Percentiles rank a stretch among this genome's conserved stretches.
phyloP scores from a whole-genome alignment of 37 sponge, comb jelly and placozoan species.

The Beroe forskalii region DNA sequence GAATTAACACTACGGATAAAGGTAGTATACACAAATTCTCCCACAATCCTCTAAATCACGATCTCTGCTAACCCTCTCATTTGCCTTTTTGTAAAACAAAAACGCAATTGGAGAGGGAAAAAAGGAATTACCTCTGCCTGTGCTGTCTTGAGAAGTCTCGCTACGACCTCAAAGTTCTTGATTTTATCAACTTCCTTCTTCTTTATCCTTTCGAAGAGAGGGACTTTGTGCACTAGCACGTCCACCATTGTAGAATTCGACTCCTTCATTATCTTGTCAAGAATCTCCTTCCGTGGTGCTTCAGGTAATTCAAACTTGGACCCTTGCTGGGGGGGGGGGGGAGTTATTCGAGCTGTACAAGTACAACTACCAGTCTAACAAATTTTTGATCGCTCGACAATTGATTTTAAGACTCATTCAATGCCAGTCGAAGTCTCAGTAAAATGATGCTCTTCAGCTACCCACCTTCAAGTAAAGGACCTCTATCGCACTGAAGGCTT shows the following conservation, averaged over 20 bases:
- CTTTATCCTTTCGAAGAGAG: constrained; percentile 13
- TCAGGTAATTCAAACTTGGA: constrained; percentile 34
- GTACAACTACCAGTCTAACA: not conserved
- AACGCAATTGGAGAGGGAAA: too few relatives aligned
- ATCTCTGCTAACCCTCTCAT: too few relatives aligned
- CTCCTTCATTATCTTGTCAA: constrained; percentile 5
- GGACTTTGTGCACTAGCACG: not conserved
- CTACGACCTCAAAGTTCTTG: not conserved
- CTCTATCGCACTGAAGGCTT: not conserved
- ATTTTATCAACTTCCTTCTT: constrained; percentile 52
- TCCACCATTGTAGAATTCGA: not conserved
- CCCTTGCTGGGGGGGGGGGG: not conserved
- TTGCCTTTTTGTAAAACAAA: too few relatives aligned
- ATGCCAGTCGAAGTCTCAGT: not conserved
- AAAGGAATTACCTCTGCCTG: constrained; percentile 32
- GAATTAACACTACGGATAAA: too few relatives aligned
- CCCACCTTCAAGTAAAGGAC: constrained; percentile 19
- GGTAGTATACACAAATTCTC: too few relatives aligned
- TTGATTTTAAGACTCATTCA: not conserved
- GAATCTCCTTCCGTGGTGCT: not conserved
- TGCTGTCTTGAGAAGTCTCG: not conserved
- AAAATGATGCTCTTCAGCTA: not conserved
- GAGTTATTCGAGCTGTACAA: too few relatives aligned
- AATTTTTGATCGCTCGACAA: not conserved
- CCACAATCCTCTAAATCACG: too few relatives aligned